phyloP scores from a whole-genome alignment of 2,888 invertebrate genomes.

The Osedax frankpressi region DNA sequence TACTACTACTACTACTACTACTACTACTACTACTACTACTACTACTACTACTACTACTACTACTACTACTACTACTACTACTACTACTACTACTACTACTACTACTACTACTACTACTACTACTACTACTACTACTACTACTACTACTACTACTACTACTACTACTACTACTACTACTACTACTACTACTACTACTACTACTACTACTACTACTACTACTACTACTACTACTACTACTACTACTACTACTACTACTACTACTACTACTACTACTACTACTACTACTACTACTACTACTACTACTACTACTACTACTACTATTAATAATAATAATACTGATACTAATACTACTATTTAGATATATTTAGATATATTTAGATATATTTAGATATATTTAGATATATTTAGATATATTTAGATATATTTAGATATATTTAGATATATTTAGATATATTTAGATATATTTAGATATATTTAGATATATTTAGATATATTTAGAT shows the following conservation, averaged over 20 bases:
- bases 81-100: background rate
- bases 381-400: no score
- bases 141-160: constrained; percentile 17
- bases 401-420: no score
- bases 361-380: no score
- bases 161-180: constrained; percentile 16
- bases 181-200: constrained; percentile 17
- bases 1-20: background rate
- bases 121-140: constrained; percentile 10
- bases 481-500: no score
- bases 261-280: constrained; percentile 10
- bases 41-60: background rate
- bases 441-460: no score
- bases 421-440: no score
- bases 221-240: background rate
- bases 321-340: constrained; percentile 2
- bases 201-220: constrained; percentile 15
- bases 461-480: no score
- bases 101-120: background rate
- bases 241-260: background rate
- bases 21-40: background rate
- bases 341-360: background rate
- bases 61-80: background rate
- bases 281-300: background rate
- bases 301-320: constrained; percentile 3